Evolutionary conservation across 2,888 invertebrate genomes (phyloP).

Genomic region (Portevinia maculata): DNA sequence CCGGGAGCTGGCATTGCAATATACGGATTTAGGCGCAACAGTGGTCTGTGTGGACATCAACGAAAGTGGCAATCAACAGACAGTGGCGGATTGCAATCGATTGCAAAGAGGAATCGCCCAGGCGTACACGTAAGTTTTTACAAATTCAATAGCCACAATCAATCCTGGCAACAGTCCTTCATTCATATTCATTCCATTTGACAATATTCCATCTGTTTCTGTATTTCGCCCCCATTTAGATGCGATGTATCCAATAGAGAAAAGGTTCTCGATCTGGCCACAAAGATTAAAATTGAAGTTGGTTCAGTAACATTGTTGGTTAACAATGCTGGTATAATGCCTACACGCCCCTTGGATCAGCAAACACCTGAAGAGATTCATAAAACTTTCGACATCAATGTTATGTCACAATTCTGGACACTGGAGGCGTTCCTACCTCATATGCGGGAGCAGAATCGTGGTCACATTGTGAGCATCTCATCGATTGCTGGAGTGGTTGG

Average conservation of each 20-base stretch:
- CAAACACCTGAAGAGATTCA: constrained; percentile 88
- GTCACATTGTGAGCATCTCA: constrained; percentile 90
- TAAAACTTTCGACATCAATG: constrained; percentile 89
- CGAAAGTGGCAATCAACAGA: constrained; percentile 87
- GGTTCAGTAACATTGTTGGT: constrained; percentile 91
- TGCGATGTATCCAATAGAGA: constrained; percentile 90
- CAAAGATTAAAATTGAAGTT: constrained; percentile 87
- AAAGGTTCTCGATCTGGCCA: constrained; percentile 86
- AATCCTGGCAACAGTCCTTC: constrained; percentile 59
- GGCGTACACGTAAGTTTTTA: constrained; percentile 83
- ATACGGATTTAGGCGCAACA: constrained; percentile 88
- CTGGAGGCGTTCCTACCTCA: constrained; percentile 89
- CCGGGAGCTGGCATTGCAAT: constrained; percentile 88
- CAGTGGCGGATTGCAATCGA: constrained; percentile 84
- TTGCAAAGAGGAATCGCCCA: constrained; percentile 80
- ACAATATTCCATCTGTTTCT: constrained; percentile 12
- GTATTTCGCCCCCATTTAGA: constrained; percentile 81
- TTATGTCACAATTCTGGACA: constrained; percentile 90
- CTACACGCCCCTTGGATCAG: constrained; percentile 87
- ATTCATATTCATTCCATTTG: constrained; percentile 67
- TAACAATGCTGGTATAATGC: constrained; percentile 95
- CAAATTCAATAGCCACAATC: constrained; percentile 68
- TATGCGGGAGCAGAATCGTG: constrained; percentile 89
- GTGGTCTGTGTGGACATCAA: constrained; percentile 92
- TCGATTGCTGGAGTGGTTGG: constrained; percentile 91